A percentile compares a stretch with the other conserved stretches of the same genome.
Conservation (phyloP, 1,140 invertebrate species). For the Aphaenogaster ashmeadi region DNA sequence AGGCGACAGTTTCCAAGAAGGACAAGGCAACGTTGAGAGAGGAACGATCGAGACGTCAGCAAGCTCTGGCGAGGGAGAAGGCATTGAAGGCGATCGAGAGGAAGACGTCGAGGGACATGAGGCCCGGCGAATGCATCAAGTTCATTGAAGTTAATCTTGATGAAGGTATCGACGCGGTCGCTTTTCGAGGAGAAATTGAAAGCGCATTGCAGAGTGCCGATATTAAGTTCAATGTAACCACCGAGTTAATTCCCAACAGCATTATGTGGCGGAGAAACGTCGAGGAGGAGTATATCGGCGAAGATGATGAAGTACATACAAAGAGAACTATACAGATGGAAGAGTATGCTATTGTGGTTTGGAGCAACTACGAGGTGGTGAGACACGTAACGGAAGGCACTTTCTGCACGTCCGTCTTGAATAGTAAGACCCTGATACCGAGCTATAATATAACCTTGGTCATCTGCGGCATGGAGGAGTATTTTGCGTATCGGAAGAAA, state of each 20-base stretch:
- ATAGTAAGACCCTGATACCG: conserved; percentile 71
- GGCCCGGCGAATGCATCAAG: conserved; percentile 88
- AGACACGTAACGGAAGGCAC: conserved; percentile 79
- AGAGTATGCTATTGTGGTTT: conserved; percentile 83
- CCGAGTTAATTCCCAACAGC: conserved; percentile 82
- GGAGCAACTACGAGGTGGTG: conserved; percentile 83
- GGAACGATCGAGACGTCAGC: conserved; percentile 77
- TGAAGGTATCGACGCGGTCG: conserved; percentile 78
- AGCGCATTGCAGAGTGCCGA: conserved; percentile 73
- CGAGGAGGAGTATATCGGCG: conserved; percentile 77
- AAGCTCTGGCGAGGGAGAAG: conserved; percentile 81
- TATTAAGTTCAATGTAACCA: conserved; percentile 78
- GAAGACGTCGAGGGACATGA: conserved; percentile 81
- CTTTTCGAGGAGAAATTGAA: conserved; percentile 79
- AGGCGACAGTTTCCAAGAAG: conserved; percentile 46
- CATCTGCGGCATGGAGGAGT: conserved; percentile 86
- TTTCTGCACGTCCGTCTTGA: conserved; percentile 79
- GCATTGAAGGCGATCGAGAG: conserved; percentile 78
- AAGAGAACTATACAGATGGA: conserved; percentile 69
- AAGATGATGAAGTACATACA: conserved; percentile 76
- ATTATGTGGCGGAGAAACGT: conserved; percentile 86
- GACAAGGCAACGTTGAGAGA: conserved; percentile 59
- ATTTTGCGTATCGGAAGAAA: conserved; percentile 82
- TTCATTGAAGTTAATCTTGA: conserved; percentile 87
- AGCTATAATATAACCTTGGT: conserved; percentile 83